These are phyloP conservation scores for Hemithea aestivaria DNA, from an alignment of 2,888 invertebrate species.

Conservation along the genomic window DNA sequence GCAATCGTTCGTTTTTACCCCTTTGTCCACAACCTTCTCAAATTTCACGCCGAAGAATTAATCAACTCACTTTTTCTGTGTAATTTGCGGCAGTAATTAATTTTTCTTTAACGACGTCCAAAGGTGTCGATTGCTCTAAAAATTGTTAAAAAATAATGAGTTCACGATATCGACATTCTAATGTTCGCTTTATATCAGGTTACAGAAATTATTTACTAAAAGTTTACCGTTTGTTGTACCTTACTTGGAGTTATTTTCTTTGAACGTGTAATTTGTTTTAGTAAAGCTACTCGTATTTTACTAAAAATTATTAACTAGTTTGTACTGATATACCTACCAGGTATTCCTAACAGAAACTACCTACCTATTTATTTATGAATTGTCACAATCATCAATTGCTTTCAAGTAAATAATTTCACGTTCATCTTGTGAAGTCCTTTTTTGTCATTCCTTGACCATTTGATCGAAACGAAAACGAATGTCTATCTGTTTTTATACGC, in stretches of 20 bases:
- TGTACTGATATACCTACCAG: too few relatives aligned
- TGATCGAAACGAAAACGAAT: slow-evolving; percentile 50
- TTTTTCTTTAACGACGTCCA: slow-evolving; percentile 51
- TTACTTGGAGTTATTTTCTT: not conserved
- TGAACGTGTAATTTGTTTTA: slow-evolving; percentile 6
- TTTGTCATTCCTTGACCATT: slow-evolving; percentile 53
- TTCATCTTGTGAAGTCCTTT: slow-evolving; percentile 42
- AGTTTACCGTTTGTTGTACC: slow-evolving; percentile 8
- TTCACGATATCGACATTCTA: slow-evolving; percentile 36
- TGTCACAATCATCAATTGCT: slow-evolving; percentile 18
- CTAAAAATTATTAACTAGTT: too few relatives aligned
- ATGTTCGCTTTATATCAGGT: slow-evolving; percentile 46
- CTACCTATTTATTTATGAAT: slow-evolving; percentile 6
- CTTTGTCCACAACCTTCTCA: slow-evolving; percentile 69
- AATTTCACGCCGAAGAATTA: slow-evolving; percentile 62
- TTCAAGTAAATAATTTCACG: slow-evolving; percentile 22
- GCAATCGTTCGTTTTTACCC: slow-evolving; percentile 38
- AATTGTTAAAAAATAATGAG: slow-evolving; percentile 61
- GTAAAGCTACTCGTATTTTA: slow-evolving; percentile 5
- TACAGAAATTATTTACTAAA: slow-evolving; percentile 31
- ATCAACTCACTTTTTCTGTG: slow-evolving; percentile 56
- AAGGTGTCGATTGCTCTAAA: slow-evolving; percentile 67
- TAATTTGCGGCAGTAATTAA: slow-evolving; percentile 65
- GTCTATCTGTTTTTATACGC: slow-evolving; percentile 51
- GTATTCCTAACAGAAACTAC: too few relatives aligned